Evolutionary conservation across 1,140 invertebrate genomes (phyloP).

Genomic region (Zaprionus ornatus): DNA sequence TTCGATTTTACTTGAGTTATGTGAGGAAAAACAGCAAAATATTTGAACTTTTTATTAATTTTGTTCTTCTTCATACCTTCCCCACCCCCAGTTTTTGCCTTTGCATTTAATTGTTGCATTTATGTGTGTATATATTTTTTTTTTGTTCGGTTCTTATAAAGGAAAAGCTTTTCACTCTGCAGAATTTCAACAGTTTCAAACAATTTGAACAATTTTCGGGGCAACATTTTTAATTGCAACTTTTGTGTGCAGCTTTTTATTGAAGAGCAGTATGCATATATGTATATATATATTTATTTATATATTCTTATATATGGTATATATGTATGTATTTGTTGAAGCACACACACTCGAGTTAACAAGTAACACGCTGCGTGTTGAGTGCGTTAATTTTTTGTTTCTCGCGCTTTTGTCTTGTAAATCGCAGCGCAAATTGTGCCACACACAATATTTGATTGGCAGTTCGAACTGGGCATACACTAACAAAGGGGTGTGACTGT

Average conservation of each 20-base stretch:
- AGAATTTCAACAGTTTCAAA: not conserved
- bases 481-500: not conserved
- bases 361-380: slow-evolving; percentile 15
- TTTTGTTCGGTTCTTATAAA: not conserved
- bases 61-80: not conserved
- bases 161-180: not conserved
- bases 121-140: not conserved
- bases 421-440: slow-evolving; percentile 22
- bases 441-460: slow-evolving; percentile 7
- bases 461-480: not conserved
- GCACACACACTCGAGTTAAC: not conserved
- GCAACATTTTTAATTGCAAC: slow-evolving; percentile 37
- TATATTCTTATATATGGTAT: slow-evolving; percentile 7
- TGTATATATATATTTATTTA: not conserved
- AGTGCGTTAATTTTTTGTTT: slow-evolving; percentile 30
- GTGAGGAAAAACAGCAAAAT: not conserved
- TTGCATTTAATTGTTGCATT: not conserved
- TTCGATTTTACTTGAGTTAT: not conserved
- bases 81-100: not conserved
- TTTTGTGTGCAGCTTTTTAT: slow-evolving; percentile 20
- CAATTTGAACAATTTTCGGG: slow-evolving; percentile 15
- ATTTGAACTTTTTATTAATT: not conserved
- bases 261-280: not conserved
- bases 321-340: not conserved
- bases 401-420: slow-evolving; percentile 41